Percentiles rank a stretch among this genome's conserved stretches.
Evolutionary conservation across 2,797 vertebrate species (phyloP).

Genomic region (Notoglanidium macrostoma): DNA sequence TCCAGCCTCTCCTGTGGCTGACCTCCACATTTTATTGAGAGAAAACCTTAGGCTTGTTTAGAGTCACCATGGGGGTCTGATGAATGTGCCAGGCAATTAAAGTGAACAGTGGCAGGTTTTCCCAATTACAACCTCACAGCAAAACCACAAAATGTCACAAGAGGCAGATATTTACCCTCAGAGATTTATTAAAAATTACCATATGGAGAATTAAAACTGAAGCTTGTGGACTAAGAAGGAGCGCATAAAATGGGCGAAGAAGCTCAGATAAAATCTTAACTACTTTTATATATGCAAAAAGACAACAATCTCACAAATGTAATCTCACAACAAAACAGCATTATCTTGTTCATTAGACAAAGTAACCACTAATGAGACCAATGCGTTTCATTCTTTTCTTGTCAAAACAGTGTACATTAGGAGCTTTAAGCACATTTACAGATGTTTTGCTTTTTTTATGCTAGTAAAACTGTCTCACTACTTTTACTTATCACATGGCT

Average conservation of each 20-base stretch:
- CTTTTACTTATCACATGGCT: background rate
- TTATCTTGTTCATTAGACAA: background rate
- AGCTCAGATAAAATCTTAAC: background rate
- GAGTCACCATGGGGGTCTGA: constrained; percentile 36
- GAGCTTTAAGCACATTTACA: background rate
- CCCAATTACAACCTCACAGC: constrained; percentile 24
- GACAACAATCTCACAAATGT: background rate
- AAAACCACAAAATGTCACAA: constrained; percentile 9
- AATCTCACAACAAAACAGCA: background rate
- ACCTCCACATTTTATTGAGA: constrained; percentile 31
- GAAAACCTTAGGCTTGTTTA: constrained; percentile 26
- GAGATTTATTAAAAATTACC: background rate
- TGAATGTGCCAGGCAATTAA: constrained; percentile 48
- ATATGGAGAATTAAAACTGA: background rate
- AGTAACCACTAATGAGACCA: background rate
- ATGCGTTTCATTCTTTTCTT: background rate
- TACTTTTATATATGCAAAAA: background rate
- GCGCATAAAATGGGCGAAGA: background rate
- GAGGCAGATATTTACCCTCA: background rate
- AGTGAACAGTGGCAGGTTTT: constrained; percentile 35
- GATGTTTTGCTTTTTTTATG: background rate
- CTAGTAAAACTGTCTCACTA: background rate
- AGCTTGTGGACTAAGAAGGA: background rate
- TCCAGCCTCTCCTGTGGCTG: constrained; percentile 32
- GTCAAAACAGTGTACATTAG: background rate